Evolutionary conservation across 2,113 vertebrate genomes (phyloP).

Genomic region (Gracilinanus agilis): DNA sequence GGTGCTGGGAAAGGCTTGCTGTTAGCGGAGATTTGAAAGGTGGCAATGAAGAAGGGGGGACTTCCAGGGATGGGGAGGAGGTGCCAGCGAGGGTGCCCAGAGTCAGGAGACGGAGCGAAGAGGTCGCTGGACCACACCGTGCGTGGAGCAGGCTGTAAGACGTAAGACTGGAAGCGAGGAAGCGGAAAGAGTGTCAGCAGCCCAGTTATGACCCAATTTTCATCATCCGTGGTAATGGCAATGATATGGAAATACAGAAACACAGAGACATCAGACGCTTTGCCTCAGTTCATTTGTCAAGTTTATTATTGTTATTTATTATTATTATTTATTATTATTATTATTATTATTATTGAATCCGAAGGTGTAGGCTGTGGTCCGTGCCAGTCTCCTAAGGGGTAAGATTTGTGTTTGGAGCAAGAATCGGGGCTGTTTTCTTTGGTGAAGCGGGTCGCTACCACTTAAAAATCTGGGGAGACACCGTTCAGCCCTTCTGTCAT

Average conservation of each 20-base stretch:
- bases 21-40: not conserved
- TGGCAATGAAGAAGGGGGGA: not conserved
- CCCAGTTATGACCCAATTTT: accelerated
- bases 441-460: not conserved
- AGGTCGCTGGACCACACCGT: not conserved
- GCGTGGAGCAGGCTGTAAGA: not conserved
- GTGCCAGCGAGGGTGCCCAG: not conserved
- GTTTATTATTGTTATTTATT: too few species aligned
- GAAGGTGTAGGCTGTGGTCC: not conserved
- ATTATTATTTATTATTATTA: too few species aligned
- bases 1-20: not conserved
- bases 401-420: not conserved
- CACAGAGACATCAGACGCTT: not conserved
- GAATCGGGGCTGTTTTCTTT: not conserved
- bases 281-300: not conserved
- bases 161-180: not conserved
- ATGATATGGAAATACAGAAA: not conserved
- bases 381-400: not conserved
- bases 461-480: not conserved
- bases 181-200: not conserved
- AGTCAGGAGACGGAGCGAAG: not conserved
- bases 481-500: not conserved
- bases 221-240: not conserved
- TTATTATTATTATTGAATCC: not conserved
- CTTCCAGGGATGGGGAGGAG: not conserved